phyloP scores from a whole-genome alignment of 2,113 vertebrate species.

The Cebus imitator region DNA sequence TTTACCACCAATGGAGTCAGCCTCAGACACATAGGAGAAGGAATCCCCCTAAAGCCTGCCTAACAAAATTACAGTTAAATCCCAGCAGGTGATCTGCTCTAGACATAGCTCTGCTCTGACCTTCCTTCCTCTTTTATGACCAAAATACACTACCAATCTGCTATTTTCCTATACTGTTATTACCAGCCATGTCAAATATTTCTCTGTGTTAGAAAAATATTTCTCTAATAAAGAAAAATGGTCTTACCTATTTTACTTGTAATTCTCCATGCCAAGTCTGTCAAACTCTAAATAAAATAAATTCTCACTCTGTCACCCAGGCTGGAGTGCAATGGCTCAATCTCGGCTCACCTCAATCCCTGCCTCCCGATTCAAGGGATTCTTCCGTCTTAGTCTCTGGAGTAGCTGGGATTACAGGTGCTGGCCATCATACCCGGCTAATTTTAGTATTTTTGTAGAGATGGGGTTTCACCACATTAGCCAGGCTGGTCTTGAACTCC shows the following conservation, averaged over 20 bases:
- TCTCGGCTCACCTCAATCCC: no score
- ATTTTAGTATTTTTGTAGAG: no score
- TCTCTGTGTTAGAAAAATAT: not conserved
- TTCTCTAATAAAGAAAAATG: not conserved
- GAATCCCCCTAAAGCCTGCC: fast-evolving
- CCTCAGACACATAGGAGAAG: not conserved
- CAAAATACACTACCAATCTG: not conserved
- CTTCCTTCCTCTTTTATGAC: not conserved
- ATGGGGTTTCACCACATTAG: no score
- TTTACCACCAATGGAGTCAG: not conserved
- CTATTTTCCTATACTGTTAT: not conserved
- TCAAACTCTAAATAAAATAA: not conserved
- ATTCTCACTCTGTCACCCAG: not conserved
- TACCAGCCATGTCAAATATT: not conserved
- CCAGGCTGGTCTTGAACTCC: no score
- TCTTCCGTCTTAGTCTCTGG: no score
- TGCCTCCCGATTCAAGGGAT: no score
- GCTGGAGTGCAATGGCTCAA: fast-evolving
- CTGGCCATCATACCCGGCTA: no score
- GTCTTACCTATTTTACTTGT: not conserved
- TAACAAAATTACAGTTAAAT: not conserved
- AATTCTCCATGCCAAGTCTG: not conserved
- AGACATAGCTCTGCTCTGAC: not conserved
- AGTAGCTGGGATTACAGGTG: no score
- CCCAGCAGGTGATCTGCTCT: not conserved